Evolutionary conservation across 2,888 invertebrate genomes (phyloP), one percentile per base, ranked within the genome.

Genomic region (Loripinus fragilis): DNA sequence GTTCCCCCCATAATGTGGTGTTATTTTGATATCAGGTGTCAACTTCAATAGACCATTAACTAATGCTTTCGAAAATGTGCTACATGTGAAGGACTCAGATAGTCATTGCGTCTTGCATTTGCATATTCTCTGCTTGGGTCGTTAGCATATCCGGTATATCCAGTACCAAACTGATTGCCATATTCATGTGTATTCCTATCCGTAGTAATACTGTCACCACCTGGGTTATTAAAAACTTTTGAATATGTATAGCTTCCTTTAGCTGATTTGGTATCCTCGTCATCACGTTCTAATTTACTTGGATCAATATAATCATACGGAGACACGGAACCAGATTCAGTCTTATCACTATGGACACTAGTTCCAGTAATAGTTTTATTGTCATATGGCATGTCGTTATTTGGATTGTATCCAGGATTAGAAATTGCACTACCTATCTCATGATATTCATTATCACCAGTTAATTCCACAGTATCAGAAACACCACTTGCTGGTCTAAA

Each of bases 251-350:
- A 60, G 28, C 33, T 33, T 1, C 33, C 30, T 33, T 3, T 60
- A 1, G 60, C 3, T 12, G 20, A n/a, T 3, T 20, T 23, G 3
- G 30, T 20, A 33, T 33, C 23, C 15, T 60, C 33, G 17, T 45
- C n/a, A 33, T 60, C 60, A 15, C 60, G 25, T 20, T 60, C 33
- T 17, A 60, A 20, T 33, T 60, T 60, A 8, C 33, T 33, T 33
- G 30, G 25, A 33, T 60, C 60, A 60, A 60, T 60, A 33, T 60
- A 60, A 33, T 60, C 60, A 33, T 60, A 60, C 2, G 60, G 60
- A 12, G 60, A 60, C 10, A 12, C n/a, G 15, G n/a, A 45, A 45
- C 45, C n/a, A 45, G 45, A 5, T 45, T 45, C 45, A 45, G 45
- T 20, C 20, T 45, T 45, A 12, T 45, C 45, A 20, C 17, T 20